Percentiles rank a stretch among this genome's conserved stretches.
phyloP scores from a whole-genome alignment of 2,113 vertebrate species.

The Polyodon spathula region DNA sequence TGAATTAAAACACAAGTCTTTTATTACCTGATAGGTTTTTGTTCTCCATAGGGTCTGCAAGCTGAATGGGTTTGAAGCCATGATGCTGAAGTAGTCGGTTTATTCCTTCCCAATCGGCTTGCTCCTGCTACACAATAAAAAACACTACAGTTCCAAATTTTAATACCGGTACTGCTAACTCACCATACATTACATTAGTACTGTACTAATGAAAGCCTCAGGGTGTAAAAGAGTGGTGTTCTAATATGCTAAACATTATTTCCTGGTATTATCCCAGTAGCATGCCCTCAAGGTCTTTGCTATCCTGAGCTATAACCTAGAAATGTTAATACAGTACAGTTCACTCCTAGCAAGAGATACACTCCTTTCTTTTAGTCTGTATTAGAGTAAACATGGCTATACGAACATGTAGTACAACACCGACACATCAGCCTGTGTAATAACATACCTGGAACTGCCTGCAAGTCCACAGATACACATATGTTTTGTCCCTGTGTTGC shows the following conservation, averaged over 20 bases:
- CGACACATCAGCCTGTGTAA: background rate
- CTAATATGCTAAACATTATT: too few relatives aligned
- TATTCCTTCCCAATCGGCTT: conserved; percentile 67
- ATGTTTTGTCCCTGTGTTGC: conserved; percentile 32
- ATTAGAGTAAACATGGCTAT: too few relatives aligned
- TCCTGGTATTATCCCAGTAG: too few relatives aligned
- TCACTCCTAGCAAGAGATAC: too few relatives aligned
- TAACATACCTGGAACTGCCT: conserved; percentile 46
- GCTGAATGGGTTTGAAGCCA: conserved; percentile 64
- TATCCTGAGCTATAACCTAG: too few relatives aligned
- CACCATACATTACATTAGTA: background rate
- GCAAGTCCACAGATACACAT: conserved; percentile 50
- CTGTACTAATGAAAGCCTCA: background rate
- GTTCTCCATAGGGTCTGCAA: conserved; percentile 48
- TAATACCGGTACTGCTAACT: background rate
- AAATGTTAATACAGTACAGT: too few relatives aligned
- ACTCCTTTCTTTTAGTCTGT: too few relatives aligned
- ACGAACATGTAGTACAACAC: background rate
- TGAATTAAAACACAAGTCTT: background rate
- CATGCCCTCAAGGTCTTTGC: too few relatives aligned
- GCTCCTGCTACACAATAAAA: conserved; percentile 49
- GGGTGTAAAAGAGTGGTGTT: background rate
- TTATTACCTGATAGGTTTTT: conserved; percentile 55
- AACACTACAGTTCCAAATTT: conserved; percentile 7
- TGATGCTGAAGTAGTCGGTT: conserved; percentile 59